These are phyloP conservation scores for Proterorhinus semilunaris DNA, from an alignment of 2,113 vertebrate species.

Conservation along the genomic window DNA sequence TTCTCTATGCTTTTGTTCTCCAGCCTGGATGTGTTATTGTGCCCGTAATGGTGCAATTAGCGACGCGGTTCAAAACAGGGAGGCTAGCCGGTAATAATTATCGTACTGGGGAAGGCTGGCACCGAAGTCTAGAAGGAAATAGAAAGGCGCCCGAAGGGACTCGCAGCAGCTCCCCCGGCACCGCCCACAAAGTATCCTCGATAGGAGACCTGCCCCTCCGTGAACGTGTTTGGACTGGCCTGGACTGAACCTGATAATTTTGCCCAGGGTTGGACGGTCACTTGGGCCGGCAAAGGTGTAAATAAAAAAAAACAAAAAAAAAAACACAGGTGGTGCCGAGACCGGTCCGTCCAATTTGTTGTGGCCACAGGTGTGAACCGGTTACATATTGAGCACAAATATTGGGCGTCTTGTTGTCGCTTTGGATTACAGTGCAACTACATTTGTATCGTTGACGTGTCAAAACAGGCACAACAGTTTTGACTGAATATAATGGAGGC, in stretches of 20 bases:
- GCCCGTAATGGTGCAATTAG: conserved; percentile 86
- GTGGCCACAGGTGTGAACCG: background rate
- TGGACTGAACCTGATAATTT: conserved; percentile 87
- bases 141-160: conserved; percentile 83
- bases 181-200: conserved; percentile 72
- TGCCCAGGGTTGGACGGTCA: conserved; percentile 61
- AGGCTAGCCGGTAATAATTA: conserved; percentile 79
- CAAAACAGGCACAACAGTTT: conserved; percentile 18
- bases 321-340: background rate
- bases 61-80: conserved; percentile 68
- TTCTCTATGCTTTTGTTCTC: conserved; percentile 66
- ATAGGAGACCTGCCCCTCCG: conserved; percentile 86
- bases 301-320: background rate
- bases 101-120: conserved; percentile 84
- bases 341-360: background rate
- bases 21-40: conserved; percentile 67
- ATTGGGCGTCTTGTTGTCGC: background rate
- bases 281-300: conserved; percentile 1
- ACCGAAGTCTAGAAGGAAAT: conserved; percentile 88
- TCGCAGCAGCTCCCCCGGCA: conserved; percentile 62
- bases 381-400: background rate
- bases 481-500: no score
- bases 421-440: background rate
- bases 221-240: conserved; percentile 94
- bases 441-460: background rate